Conservation (phyloP, 2,797 vertebrate genomes). For the Tapera naevia region DNA sequence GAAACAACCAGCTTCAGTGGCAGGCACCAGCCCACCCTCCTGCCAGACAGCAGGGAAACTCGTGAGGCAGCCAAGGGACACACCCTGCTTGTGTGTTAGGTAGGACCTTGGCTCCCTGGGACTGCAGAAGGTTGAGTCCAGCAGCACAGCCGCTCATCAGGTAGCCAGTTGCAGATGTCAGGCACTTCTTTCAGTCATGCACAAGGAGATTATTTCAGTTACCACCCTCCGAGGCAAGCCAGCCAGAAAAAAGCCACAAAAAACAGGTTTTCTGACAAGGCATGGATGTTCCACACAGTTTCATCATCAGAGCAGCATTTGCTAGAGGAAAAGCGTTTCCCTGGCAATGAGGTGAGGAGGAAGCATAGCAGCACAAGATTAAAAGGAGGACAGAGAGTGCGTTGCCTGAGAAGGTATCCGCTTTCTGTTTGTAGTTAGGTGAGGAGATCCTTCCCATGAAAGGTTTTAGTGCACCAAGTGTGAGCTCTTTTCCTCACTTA, state of each 20-base stretch:
- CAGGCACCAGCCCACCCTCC: not conserved
- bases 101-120: not conserved
- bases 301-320: not conserved
- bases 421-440: not conserved
- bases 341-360: not conserved
- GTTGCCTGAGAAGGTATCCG: not conserved
- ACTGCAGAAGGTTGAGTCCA: not conserved
- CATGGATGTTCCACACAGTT: not conserved
- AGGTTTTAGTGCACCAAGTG: not conserved
- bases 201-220: fast-evolving
- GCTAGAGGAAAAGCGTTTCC: not conserved
- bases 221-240: not conserved
- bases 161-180: not conserved
- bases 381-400: not conserved
- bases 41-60: not conserved
- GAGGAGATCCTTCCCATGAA: not conserved
- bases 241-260: not conserved
- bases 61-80: not conserved
- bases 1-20: not conserved
- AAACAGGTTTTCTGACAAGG: not conserved
- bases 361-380: not conserved
- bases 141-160: not conserved
- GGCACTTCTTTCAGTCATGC: not conserved
- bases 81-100: not conserved
- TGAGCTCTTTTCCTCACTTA: not conserved